Conservation (phyloP, 2,113 vertebrate species). For the Bathybates hornii region DNA sequence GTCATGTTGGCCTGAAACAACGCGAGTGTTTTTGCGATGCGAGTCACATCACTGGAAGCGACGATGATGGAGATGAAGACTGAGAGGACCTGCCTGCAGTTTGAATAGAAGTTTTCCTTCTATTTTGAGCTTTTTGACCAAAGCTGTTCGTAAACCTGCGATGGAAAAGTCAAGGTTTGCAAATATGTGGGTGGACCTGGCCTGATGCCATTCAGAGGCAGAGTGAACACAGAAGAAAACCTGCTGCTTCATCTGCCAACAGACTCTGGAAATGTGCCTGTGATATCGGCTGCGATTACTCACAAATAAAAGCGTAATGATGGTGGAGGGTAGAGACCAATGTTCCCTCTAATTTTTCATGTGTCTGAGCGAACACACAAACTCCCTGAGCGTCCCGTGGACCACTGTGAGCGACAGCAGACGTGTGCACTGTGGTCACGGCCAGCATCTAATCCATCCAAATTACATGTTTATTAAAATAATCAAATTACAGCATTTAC, state of each 20-base stretch:
- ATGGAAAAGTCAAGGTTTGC: background rate
- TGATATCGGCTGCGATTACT: background rate
- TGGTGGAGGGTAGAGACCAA: background rate
- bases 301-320: background rate
- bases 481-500: too few species aligned
- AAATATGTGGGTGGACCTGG: background rate
- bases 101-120: background rate
- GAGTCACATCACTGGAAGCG: background rate
- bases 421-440: too few species aligned
- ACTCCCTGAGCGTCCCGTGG: too few species aligned
- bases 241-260: background rate
- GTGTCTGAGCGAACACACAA: too few species aligned
- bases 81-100: background rate
- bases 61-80: background rate
- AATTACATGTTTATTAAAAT: too few species aligned
- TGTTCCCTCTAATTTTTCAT: too few species aligned
- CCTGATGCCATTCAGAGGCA: background rate
- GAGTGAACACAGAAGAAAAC: background rate
- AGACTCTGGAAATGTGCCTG: background rate
- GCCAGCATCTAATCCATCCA: too few species aligned
- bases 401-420: too few species aligned
- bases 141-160: background rate
- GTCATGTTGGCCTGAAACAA: background rate
- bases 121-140: background rate
- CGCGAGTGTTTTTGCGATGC: background rate